These are phyloP conservation scores for Thryonomys swinderianus DNA, from an alignment of 2,113 vertebrate species.

Conservation along the genomic window DNA sequence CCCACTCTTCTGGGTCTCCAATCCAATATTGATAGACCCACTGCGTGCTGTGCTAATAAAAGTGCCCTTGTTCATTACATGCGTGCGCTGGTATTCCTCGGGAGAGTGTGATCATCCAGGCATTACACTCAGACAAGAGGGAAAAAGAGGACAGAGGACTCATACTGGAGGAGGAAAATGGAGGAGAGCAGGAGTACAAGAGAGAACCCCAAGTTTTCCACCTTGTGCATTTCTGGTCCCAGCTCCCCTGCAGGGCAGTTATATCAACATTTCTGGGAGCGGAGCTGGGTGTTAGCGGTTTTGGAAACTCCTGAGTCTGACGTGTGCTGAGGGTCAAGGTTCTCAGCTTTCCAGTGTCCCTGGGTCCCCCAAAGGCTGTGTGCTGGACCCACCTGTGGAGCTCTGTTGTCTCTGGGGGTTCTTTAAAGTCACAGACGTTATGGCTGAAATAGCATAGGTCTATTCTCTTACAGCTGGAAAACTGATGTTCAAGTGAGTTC, in stretches of 20 bases:
- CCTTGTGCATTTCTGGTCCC: not conserved
- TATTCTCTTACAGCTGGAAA: not conserved
- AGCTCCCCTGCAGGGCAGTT: not conserved
- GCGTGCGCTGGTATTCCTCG: too few relatives aligned
- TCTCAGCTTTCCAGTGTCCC: not conserved
- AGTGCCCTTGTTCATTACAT: too few relatives aligned
- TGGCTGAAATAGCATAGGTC: not conserved
- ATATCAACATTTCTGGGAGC: not conserved
- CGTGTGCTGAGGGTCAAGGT: not conserved
- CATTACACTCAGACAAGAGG: not conserved
- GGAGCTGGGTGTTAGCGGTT: not conserved
- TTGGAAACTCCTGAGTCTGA: not conserved
- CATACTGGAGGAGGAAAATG: too few relatives aligned
- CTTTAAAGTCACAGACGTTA: too few relatives aligned
- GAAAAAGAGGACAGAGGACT: not conserved
- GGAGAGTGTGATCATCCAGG: too few relatives aligned
- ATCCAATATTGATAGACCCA: too few relatives aligned
- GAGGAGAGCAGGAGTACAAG: not conserved
- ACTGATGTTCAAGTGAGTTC: not conserved
- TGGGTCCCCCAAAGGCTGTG: not conserved
- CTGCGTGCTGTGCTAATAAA: too few relatives aligned
- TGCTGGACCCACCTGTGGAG: not conserved
- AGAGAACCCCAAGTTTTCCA: too few relatives aligned
- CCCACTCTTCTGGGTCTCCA: too few relatives aligned
- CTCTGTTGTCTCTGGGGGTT: not conserved